A percentile compares a stretch with the other conserved stretches of the same genome.
Evolutionary conservation across 2,113 vertebrate genomes (phyloP).

Genomic region (Pantherophis guttatus): DNA sequence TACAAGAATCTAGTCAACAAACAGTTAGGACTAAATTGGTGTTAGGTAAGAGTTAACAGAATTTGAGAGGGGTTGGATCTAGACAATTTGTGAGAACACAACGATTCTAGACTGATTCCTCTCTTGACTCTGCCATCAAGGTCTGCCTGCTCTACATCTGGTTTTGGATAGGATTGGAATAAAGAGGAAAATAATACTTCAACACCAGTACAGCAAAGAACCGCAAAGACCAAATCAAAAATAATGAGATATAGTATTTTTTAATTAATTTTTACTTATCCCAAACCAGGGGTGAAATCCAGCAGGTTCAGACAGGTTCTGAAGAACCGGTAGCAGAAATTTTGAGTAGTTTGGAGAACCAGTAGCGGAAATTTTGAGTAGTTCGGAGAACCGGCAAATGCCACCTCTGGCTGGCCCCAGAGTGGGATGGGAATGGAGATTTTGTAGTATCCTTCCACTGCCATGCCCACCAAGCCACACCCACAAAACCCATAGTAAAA

Average conservation of each 20-base stretch:
- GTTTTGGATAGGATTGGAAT: not conserved
- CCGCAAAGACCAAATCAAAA: not conserved
- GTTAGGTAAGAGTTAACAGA: not conserved
- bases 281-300: not conserved
- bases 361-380: too few species aligned
- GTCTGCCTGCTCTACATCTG: not conserved
- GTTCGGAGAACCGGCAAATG: too few species aligned
- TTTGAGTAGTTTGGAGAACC: too few species aligned
- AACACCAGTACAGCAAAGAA: not conserved
- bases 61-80: not conserved
- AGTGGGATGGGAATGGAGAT: too few species aligned
- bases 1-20: not conserved
- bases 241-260: not conserved
- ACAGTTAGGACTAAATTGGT: not conserved
- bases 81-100: not conserved
- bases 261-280: not conserved
- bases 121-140: not conserved
- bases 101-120: not conserved
- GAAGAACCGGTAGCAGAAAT: too few species aligned
- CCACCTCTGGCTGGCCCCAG: too few species aligned
- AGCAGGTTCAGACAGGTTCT: too few species aligned
- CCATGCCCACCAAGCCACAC: too few species aligned
- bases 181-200: not conserved
- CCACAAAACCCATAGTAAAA: too few species aligned
- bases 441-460: too few species aligned